phyloP scores from a whole-genome alignment of 2,888 invertebrate genomes.

The Drosophila falleni region DNA sequence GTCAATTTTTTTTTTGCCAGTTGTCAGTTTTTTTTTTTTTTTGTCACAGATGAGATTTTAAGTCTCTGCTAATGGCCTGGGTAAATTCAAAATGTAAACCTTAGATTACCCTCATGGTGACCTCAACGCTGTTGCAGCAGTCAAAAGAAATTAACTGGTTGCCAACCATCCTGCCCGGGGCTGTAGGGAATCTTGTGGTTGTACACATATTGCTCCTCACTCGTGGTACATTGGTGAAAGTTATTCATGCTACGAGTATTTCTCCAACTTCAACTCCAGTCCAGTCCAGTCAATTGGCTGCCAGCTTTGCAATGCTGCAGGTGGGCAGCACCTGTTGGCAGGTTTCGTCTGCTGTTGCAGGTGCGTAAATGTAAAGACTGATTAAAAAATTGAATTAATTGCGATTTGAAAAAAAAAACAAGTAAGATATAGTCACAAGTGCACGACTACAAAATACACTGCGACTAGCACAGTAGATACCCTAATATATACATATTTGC shows the following conservation, averaged over 20 bases:
- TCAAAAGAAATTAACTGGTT: background rate
- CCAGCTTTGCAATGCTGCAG: slow-evolving; percentile 28
- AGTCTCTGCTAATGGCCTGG: slow-evolving; percentile 44
- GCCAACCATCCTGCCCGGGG: slow-evolving; percentile 32
- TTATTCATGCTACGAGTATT: slow-evolving; percentile 30
- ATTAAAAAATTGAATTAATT: slow-evolving; percentile 56
- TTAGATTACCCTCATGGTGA: slow-evolving; percentile 9
- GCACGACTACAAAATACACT: background rate
- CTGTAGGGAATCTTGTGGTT: slow-evolving; percentile 26
- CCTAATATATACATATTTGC: background rate
- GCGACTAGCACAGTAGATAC: background rate
- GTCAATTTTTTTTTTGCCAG: slow-evolving; percentile 29
- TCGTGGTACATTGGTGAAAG: slow-evolving; percentile 43
- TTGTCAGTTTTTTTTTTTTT: slow-evolving; percentile 6
- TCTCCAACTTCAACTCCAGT: slow-evolving; percentile 26
- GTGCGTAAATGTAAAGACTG: slow-evolving; percentile 46
- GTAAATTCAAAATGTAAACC: slow-evolving; percentile 17
- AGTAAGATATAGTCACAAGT: background rate
- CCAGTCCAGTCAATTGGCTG: slow-evolving; percentile 17
- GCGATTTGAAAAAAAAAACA: slow-evolving; percentile 2
- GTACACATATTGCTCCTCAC: slow-evolving; percentile 21
- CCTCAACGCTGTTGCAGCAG: slow-evolving; percentile 1
- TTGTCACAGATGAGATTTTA: slow-evolving; percentile 46
- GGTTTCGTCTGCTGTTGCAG: slow-evolving; percentile 11
- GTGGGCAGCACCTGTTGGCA: slow-evolving; percentile 35